Percentiles rank a stretch among this genome's conserved stretches.
These are phyloP conservation scores for Motacilla alba DNA, from an alignment of 2,113 vertebrate genomes.

Conservation along the genomic window DNA sequence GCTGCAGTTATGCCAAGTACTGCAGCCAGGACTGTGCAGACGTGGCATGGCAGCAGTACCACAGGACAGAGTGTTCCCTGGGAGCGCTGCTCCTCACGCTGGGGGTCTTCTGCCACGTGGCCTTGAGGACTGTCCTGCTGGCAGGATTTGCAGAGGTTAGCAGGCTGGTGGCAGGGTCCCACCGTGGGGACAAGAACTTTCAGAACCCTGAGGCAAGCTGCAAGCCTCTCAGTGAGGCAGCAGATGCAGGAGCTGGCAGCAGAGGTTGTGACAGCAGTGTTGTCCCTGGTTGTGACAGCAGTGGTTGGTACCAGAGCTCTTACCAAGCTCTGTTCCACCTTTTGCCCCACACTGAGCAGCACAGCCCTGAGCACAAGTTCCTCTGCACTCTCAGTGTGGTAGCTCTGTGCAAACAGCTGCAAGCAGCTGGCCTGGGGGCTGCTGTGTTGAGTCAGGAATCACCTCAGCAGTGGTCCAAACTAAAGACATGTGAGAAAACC, in stretches of 20 bases:
- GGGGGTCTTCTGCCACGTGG: conserved; percentile 85
- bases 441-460: background rate
- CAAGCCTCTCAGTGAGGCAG: background rate
- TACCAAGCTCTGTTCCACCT: conserved; percentile 83
- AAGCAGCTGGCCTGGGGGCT: conserved; percentile 32
- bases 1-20: conserved; percentile 87
- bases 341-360: conserved; percentile 78
- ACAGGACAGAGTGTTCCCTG: conserved; percentile 82
- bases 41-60: conserved; percentile 84
- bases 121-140: conserved; percentile 82
- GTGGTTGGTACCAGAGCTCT: conserved; percentile 66
- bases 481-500: background rate
- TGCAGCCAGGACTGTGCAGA: conserved; percentile 79
- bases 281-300: conserved; percentile 50
- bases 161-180: conserved; percentile 1
- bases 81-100: conserved; percentile 76
- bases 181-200: background rate
- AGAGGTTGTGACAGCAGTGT: background rate
- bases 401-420: conserved; percentile 76
- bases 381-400: conserved; percentile 79
- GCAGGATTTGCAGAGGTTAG: conserved; percentile 74
- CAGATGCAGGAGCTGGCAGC: background rate
- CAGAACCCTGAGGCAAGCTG: background rate
- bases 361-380: conserved; percentile 79
- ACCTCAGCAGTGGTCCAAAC: background rate